A percentile compares a stretch with the other conserved stretches of the same genome.
phyloP scores from a whole-genome alignment of 2,888 invertebrate species.

The Uropetala carovei region DNA sequence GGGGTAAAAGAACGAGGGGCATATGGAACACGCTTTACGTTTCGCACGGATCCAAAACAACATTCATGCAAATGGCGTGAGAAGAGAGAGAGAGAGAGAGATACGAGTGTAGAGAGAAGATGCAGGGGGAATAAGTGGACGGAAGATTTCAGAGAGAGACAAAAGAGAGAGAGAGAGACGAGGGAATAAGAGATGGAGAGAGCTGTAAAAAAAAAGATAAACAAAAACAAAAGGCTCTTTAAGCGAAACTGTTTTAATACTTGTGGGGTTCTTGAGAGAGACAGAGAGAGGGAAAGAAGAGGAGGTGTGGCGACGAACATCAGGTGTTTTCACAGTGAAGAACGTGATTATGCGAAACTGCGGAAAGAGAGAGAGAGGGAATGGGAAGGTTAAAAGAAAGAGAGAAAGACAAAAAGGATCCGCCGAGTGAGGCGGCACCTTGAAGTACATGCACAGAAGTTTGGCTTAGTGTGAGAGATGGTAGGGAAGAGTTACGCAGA shows the following conservation, averaged over 20 bases:
- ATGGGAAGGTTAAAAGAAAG: not conserved
- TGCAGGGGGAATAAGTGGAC: not conserved
- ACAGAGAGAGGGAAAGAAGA: too few relatives aligned
- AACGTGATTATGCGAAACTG: slow-evolving; percentile 5
- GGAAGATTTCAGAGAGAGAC: not conserved
- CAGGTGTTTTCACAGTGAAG: slow-evolving; percentile 23
- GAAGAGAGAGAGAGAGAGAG: slow-evolving; percentile 4
- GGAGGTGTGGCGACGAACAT: not conserved
- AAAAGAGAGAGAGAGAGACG: not conserved
- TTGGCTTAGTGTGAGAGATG: not conserved
- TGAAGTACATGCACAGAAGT: not conserved
- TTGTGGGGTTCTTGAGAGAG: too few relatives aligned
- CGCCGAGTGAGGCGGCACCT: not conserved
- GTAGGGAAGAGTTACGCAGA: not conserved
- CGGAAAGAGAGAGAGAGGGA: not conserved
- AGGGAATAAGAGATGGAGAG: not conserved
- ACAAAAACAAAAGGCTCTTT: not conserved
- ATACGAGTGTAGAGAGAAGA: slow-evolving; percentile 9
- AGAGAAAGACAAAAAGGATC: not conserved
- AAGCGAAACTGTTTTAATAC: slow-evolving; percentile 7
- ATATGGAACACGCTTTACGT: not conserved
- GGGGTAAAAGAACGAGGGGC: not conserved
- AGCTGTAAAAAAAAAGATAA: not conserved
- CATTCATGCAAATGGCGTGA: slow-evolving; percentile 38
- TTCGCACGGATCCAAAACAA: slow-evolving; percentile 6